phyloP scores from a whole-genome alignment of 2,113 vertebrate genomes.

The Chascanopsetta lugubris region DNA sequence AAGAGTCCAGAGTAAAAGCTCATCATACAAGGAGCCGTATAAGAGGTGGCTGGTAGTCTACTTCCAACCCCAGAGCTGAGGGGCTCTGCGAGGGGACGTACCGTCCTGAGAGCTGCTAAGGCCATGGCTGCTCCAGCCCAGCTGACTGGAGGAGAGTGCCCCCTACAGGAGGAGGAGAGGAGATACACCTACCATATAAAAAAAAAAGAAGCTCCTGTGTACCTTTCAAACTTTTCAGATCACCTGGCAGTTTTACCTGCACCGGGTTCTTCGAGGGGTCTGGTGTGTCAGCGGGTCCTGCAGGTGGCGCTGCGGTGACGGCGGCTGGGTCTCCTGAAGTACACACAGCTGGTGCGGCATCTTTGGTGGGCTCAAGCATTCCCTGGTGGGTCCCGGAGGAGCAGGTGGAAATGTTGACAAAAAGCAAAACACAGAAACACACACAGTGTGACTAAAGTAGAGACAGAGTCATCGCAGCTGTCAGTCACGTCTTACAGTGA shows the following conservation, averaged over 20 bases:
- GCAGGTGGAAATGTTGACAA: rapidly evolving
- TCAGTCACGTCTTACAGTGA: no score
- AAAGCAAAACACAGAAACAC: not conserved
- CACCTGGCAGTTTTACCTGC: slow-evolving; percentile 76
- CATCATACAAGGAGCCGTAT: slow-evolving; percentile 86
- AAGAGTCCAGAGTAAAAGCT: slow-evolving; percentile 61
- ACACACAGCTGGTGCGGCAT: slow-evolving; percentile 86
- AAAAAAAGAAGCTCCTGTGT: not conserved
- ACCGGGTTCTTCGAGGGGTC: slow-evolving; percentile 78
- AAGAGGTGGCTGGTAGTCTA: slow-evolving; percentile 86
- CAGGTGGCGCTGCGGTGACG: slow-evolving; percentile 83
- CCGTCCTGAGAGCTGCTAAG: slow-evolving; percentile 97
- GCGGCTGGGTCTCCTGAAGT: slow-evolving; percentile 86
- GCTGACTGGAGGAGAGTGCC: slow-evolving; percentile 87
- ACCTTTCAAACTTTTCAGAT: not conserved
- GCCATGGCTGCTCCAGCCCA: slow-evolving; percentile 94
- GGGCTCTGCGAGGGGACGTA: slow-evolving; percentile 92
- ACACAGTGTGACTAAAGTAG: not conserved
- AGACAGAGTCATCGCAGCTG: no score
- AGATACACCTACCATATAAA: no score
- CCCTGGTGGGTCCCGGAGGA: slow-evolving; percentile 78
- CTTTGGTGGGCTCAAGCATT: slow-evolving; percentile 95
- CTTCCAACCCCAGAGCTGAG: slow-evolving; percentile 90
- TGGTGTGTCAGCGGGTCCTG: slow-evolving; percentile 79
- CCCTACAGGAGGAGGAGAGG: slow-evolving; percentile 76